Evolutionary conservation across 92 coral and sea anemone genomes (phyloP), one percentile per base, ranked within the genome.

Genomic region (Montipora capitata): DNA sequence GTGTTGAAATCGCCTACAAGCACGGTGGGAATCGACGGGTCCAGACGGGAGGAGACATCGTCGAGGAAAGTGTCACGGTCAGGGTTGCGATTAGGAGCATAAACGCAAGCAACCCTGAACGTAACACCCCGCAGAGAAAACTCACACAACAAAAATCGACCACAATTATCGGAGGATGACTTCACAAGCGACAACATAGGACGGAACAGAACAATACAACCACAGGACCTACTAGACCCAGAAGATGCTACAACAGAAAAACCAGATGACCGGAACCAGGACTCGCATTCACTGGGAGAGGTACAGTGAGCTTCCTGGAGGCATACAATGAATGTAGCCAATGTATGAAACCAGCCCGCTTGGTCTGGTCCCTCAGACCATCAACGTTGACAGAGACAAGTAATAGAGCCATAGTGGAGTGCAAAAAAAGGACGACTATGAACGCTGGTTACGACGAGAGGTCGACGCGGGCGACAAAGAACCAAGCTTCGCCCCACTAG

Each of bases 161-260:
- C 93, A 39, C 14, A 17, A 51, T 11, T 1, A 27, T 84, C 85
- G 13, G 7, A 18, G 59, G 40, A 61, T 0, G 43, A 49, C 3
- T 57, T 54, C 6, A 2, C 17, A 3, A 43, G 15, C 1, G 27
- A 20, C 20, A 84, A 51, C 7, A 7, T 3, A 39, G 82, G 51
- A 8, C 72, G 56, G 45, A 67, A 87, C 15, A 93, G 64, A n/a
- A 93, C 72, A 3, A 91, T 86, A 1, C 85, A 83, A 5, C 96
- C 96, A 41, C 87, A 57, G 0, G 85, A 40, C 15, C 71, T 84
- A 40, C 62, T 77, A 0, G 94, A 44, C 4, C 77, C 49, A 39
- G 77, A 78, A 0, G 94, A 85, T 11, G 68, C 88, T 4, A 76
- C 76, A 39, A 56, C 40, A 20, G 73, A 41, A 8, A 7, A 45